Evolutionary conservation across 2,888 invertebrate genomes (phyloP), one percentile per base, ranked within the genome.

Genomic region (Pachliopta kotzebuea): DNA sequence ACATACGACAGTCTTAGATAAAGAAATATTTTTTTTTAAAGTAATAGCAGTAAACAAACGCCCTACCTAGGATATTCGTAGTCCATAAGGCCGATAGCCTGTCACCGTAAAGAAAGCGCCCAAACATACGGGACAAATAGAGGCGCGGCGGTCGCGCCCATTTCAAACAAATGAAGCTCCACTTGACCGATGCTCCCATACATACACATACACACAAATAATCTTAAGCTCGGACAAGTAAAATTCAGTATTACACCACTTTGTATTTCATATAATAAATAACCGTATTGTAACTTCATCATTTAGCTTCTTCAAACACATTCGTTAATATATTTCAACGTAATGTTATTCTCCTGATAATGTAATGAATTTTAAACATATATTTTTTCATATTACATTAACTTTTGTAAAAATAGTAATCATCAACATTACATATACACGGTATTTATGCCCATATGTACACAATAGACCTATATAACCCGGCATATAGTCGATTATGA

Each of bases 151-250:
- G 72, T 78, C 86, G 80, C 85, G 75, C 84, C 82, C 81, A 60
- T 62, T 66, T 54, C 69, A 69, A 73, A 73, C 76, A 83, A 85
- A 84, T 83, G 84, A 85, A 78, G 74, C 72, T 72, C 60, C 79
- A 86, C 88, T 89, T 84, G 83, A 89, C 85, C 88, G 86, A 89
- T 86, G 85, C 82, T 82, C 80, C 78, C 80, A 78, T 74, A 73
- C 74, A 70, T 74, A 72, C 72, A 64, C 42, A 59, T 59, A n/a
- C 6, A 18, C 6, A n/a, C 18, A 0, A n/a, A n/a, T n/a, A 45
- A 1, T 6, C 4, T 18, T 18, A n/a, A n/a, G 45, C 45, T n/a
- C 6, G 7, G 4, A n/a, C 18, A 4, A 6, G 8, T 11, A 6
- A 18, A 45, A 45, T 14, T 37, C n/a, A n/a, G n/a, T n/a, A n/a